Evolutionary conservation across 2,888 invertebrate genomes (phyloP), one percentile per base, ranked within the genome.

Genomic region (Leptopilina drosophilae): DNA sequence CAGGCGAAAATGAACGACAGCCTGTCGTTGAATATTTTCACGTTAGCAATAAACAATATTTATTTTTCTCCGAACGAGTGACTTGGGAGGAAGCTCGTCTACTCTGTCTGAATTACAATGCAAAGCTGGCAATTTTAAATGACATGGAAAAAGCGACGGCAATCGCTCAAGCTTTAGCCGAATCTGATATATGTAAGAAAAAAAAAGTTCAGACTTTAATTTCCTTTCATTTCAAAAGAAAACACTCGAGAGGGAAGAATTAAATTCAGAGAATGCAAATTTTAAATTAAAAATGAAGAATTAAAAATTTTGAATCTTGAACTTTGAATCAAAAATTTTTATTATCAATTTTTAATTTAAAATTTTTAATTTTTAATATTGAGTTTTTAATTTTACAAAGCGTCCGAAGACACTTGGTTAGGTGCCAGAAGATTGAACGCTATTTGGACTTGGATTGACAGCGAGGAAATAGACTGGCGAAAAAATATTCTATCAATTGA

Each of bases 61-160:
- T 93, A 0, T 89, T 94, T 11, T 93, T 93, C 78, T 93, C 93
- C 33, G 84, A 93, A 7, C 89, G 92, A 0, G 92, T 93, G 0
- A 93, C 84, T 12, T 93, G 93, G 93, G 93, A 93, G 75, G 93
- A 93, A 65, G 93, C 93, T 0, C 91, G 89, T 78, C 90, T 92
- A 76, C 80, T 92, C 64, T 93, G 93, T 76, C 40, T 42, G 11
- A 85, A 84, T 78, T 86, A 86, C 76, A 82, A 86, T 66, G 85
- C 84, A 14, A 82, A 77, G 77, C 82, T 94, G 7, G 93, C 93
- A 0, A 82, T 92, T 1, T 64, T 94, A 40, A 93, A 93, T 75
- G 91, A 91, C 0, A 91, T 89, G 73, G 92, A 93, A 7, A 93
- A 93, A 80, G 93, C 93, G 0, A 91, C 92, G 7, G 93, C 92